Evolutionary conservation across 2,797 vertebrate species (phyloP).

Genomic region (Lepilemur ruficaudatus): DNA sequence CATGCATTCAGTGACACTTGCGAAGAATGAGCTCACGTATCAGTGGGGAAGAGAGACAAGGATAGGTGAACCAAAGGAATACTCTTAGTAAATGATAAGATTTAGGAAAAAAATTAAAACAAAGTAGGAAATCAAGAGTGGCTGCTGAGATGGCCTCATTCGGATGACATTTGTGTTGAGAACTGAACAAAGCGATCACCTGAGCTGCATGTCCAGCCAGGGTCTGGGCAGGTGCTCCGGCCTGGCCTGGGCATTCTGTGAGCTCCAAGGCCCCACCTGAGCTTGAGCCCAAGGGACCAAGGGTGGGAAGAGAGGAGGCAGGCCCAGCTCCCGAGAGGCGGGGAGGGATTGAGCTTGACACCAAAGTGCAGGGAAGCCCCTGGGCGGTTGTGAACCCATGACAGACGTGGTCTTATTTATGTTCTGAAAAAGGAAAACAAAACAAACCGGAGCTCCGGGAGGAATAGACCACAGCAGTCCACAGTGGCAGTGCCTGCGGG

Average conservation of each 20-base stretch:
- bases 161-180: background rate
- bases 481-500: background rate
- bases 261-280: too few species aligned
- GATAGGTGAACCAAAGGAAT: background rate
- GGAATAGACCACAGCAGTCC: background rate
- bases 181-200: background rate
- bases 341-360: background rate
- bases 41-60: background rate
- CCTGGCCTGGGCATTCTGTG: background rate
- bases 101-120: background rate
- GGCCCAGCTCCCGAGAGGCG: background rate
- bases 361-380: background rate
- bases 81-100: background rate
- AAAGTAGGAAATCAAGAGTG: background rate
- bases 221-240: rapidly evolving
- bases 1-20: too few species aligned
- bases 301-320: too few species aligned
- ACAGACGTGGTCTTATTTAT: background rate
- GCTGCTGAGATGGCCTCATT: background rate
- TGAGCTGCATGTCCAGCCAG: too few species aligned
- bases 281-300: background rate
- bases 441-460: background rate
- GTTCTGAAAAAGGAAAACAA: background rate
- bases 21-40: background rate
- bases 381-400: background rate